Percentiles rank a stretch among this genome's conserved stretches.
These are phyloP conservation scores for Hipparchia semele DNA, from an alignment of 2,888 invertebrate genomes.

Conservation along the genomic window DNA sequence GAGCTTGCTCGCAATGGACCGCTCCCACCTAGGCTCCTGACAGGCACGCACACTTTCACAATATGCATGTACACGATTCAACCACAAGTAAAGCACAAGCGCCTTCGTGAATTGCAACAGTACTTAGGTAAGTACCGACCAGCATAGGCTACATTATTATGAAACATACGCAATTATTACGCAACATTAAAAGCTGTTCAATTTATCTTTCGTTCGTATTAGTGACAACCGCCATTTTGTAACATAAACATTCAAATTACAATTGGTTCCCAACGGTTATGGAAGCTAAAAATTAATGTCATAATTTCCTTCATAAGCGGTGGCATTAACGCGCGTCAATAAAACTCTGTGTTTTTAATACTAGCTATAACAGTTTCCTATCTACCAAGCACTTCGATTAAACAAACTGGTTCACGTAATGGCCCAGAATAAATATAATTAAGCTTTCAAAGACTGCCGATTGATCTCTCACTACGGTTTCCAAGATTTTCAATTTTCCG, in stretches of 20 bases:
- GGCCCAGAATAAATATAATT: slow-evolving; percentile 76
- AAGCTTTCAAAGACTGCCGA: slow-evolving; percentile 75
- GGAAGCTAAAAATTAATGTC: slow-evolving; percentile 37
- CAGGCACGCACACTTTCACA: no score
- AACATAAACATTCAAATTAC: slow-evolving; percentile 16
- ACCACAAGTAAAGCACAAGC: no score
- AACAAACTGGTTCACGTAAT: slow-evolving; percentile 70
- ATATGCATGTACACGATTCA: no score
- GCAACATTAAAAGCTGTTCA: slow-evolving; percentile 11
- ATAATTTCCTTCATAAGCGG: slow-evolving; percentile 48
- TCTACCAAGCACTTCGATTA: slow-evolving; percentile 59
- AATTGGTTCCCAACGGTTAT: slow-evolving; percentile 25
- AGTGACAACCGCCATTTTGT: background rate
- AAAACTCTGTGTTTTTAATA: slow-evolving; percentile 34
- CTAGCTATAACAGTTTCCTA: slow-evolving; percentile 46
- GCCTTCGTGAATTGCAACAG: background rate
- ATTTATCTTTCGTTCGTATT: background rate
- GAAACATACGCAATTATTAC: slow-evolving; percentile 7
- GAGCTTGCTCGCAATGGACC: no score
- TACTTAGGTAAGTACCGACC: background rate
- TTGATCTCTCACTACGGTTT: slow-evolving; percentile 53
- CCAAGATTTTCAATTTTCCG: background rate
- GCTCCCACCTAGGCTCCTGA: no score
- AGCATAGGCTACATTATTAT: background rate
- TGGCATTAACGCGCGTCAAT: slow-evolving; percentile 33